phyloP scores from a whole-genome alignment of 2,797 vertebrate genomes.

The Sebastes umbrosus region DNA sequence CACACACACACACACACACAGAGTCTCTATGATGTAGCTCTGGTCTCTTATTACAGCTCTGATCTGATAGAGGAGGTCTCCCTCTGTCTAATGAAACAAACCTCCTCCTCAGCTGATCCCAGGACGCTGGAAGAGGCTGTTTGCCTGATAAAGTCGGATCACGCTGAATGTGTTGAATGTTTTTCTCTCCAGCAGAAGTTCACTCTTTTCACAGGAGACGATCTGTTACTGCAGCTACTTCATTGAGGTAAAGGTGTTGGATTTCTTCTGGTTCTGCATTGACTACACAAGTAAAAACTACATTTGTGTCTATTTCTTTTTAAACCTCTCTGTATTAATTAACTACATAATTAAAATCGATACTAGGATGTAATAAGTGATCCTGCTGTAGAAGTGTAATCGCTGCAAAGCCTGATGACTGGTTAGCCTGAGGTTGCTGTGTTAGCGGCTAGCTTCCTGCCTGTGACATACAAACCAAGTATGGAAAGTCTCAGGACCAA shows the following conservation, averaged over 20 bases:
- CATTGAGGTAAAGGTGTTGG: neutral
- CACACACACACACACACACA: neutral
- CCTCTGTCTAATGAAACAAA: conserved; percentile 63
- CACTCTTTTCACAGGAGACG: neutral
- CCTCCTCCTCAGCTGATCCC: conserved; percentile 19
- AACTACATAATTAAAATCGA: neutral
- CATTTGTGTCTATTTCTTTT: neutral
- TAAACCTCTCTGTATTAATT: neutral
- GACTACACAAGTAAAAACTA: neutral
- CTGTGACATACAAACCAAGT: neutral
- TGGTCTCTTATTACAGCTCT: conserved; percentile 64
- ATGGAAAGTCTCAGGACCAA: neutral
- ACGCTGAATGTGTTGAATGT: neutral
- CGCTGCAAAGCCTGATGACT: neutral
- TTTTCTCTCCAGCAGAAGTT: neutral
- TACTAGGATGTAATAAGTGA: neutral
- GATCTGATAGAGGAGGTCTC: conserved; percentile 67
- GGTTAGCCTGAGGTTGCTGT: neutral
- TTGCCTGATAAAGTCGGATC: neutral
- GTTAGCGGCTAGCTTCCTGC: neutral
- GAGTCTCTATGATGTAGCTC: conserved; percentile 54
- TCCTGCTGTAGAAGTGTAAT: neutral
- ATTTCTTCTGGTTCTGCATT: neutral
- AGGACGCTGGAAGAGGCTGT: neutral
- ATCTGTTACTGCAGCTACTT: neutral